These are phyloP conservation scores for Melanotaenia nigrans DNA, from an alignment of 2,797 vertebrate species.

Conservation along the genomic window DNA sequence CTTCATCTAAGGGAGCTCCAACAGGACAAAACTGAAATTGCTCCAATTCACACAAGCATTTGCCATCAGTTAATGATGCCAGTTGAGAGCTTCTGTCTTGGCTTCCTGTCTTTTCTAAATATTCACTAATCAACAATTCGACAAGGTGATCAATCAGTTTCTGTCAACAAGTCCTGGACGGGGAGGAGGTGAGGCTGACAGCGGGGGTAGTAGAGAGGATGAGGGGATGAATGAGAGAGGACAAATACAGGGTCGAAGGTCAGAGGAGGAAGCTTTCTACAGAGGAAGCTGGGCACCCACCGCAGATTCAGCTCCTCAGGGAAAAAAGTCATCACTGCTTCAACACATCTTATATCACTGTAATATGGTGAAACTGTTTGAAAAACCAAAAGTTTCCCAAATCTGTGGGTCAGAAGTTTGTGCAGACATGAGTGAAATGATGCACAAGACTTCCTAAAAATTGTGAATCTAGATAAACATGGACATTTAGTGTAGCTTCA, in stretches of 20 bases:
- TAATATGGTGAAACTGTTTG: neutral
- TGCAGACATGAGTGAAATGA: neutral
- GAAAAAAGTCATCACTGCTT: slow-evolving; percentile 19
- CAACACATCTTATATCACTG: neutral
- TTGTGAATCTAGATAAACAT: neutral
- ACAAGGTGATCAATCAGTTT: slow-evolving; percentile 82
- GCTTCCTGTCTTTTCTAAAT: slow-evolving; percentile 50
- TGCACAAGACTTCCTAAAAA: neutral
- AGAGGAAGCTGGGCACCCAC: slow-evolving; percentile 58
- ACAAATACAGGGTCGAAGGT: slow-evolving; percentile 83
- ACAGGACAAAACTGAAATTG: neutral
- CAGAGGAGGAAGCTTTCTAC: slow-evolving; percentile 66
- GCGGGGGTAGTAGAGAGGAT: slow-evolving; percentile 57
- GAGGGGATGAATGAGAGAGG: slow-evolving; percentile 84
- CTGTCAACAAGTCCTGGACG: slow-evolving; percentile 50
- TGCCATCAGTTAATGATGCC: slow-evolving; percentile 28
- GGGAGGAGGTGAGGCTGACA: slow-evolving; percentile 23
- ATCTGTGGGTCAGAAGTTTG: neutral
- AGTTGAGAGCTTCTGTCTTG: slow-evolving; percentile 60
- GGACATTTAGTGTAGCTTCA: neutral
- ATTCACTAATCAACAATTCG: slow-evolving; percentile 66
- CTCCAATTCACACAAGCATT: neutral
- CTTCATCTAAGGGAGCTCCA: neutral
- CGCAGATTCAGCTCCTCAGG: slow-evolving; percentile 42
- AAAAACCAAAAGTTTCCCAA: neutral